Percentiles rank a stretch among this genome's conserved stretches.
phyloP scores from a whole-genome alignment of 2,888 invertebrate genomes.

The Eristalis pertinax region DNA sequence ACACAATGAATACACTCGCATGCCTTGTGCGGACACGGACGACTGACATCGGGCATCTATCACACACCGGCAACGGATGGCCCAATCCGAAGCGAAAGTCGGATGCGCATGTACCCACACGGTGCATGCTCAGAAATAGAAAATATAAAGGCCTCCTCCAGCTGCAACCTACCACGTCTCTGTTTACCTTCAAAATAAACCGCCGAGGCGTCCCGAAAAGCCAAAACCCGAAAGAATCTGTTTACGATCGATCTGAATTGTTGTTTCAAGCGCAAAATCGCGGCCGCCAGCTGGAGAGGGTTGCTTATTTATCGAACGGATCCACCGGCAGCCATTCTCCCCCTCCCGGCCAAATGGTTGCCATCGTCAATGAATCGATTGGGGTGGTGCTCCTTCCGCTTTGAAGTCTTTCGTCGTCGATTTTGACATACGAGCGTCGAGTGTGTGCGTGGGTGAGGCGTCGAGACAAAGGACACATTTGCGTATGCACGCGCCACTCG shows the following conservation, averaged over 20 bases:
- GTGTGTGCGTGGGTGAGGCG: slow-evolving; percentile 40
- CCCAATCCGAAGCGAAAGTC: slow-evolving; percentile 58
- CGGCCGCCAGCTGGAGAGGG: slow-evolving; percentile 50
- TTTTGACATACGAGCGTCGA: slow-evolving; percentile 35
- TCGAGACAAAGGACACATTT: slow-evolving; percentile 67
- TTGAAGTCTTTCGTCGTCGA: slow-evolving; percentile 42
- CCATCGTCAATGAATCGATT: slow-evolving; percentile 28
- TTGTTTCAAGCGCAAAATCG: slow-evolving; percentile 63
- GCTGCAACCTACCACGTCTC: slow-evolving; percentile 41
- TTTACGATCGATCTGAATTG: slow-evolving; percentile 64
- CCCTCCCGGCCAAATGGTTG: slow-evolving; percentile 62
- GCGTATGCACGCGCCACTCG: slow-evolving; percentile 47
- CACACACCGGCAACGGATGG: not conserved
- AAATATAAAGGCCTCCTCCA: slow-evolving; percentile 38
- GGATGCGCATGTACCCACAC: slow-evolving; percentile 58
- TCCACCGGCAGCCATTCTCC: slow-evolving; percentile 1
- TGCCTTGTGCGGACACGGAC: slow-evolving; percentile 4
- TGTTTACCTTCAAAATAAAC: slow-evolving; percentile 58
- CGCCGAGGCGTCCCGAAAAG: slow-evolving; percentile 9
- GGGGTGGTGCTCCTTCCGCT: slow-evolving; percentile 52
- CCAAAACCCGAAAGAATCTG: slow-evolving; percentile 34
- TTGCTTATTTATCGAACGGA: slow-evolving; percentile 67
- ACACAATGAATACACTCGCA: not conserved
- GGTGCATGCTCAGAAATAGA: slow-evolving; percentile 58
- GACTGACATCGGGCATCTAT: slow-evolving; percentile 18